Conservation (phyloP, 1,140 invertebrate genomes). For the Lasioglossum albipes region DNA sequence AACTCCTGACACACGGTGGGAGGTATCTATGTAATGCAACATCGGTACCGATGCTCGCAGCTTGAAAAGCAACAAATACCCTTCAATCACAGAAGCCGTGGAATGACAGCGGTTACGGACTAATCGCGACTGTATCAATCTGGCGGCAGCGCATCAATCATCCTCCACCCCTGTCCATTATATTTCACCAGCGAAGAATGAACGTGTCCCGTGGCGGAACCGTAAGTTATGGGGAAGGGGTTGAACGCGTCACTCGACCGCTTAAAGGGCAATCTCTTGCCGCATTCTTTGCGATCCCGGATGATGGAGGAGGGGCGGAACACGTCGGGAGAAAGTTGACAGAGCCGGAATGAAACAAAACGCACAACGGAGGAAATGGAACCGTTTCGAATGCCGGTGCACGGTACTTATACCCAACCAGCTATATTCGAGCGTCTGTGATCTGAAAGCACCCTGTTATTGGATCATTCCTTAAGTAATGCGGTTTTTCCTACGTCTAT, state of each 20-base stretch:
- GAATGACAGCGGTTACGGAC: background rate
- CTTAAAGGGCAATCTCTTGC: conserved; percentile 6
- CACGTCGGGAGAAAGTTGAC: background rate
- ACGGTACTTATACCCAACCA: background rate
- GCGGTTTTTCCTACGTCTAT: too few species aligned
- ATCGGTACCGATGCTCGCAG: background rate
- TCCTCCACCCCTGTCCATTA: background rate
- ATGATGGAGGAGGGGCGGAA: background rate
- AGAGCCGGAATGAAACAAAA: background rate
- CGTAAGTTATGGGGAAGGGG: background rate
- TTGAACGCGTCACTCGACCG: background rate
- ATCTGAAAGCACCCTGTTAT: conserved; percentile 31
- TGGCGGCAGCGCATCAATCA: conserved; percentile 4
- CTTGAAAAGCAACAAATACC: background rate
- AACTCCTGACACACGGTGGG: background rate
- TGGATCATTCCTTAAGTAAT: too few species aligned
- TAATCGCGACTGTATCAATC: conserved; percentile 4
- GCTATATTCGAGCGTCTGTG: background rate
- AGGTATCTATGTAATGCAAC: too few species aligned
- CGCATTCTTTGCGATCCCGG: background rate
- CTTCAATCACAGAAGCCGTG: background rate
- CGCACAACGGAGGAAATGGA: background rate
- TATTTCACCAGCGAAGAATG: background rate
- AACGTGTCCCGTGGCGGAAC: background rate
- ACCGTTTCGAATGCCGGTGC: background rate